phyloP scores from a whole-genome alignment of 2,797 vertebrate species.

The Coluber constrictor region DNA sequence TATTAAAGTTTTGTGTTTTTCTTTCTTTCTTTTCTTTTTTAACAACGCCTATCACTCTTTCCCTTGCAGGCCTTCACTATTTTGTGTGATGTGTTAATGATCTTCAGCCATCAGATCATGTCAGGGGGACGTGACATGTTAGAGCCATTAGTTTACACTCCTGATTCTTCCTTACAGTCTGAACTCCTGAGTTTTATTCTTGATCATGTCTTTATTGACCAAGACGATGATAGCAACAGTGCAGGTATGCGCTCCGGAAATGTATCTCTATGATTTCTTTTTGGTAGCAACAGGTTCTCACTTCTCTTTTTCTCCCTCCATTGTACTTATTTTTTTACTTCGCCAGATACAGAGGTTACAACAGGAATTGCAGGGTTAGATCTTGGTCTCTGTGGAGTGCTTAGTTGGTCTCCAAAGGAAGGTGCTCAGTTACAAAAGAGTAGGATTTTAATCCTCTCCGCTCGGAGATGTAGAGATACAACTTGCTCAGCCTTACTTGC shows the following conservation, averaged over 20 bases:
- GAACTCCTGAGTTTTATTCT: slow-evolving; percentile 97
- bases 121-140: slow-evolving; percentile 92
- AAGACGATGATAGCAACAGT: slow-evolving; percentile 95
- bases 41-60: neutral
- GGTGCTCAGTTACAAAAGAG: neutral
- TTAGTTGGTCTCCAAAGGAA: neutral
- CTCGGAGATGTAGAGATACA: neutral
- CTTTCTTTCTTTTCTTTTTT: neutral
- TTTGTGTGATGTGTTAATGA: slow-evolving; percentile 96
- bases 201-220: slow-evolving; percentile 98
- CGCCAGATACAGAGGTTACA: neutral
- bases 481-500: too few species aligned
- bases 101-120: slow-evolving; percentile 99
- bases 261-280: neutral
- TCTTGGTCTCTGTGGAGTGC: neutral
- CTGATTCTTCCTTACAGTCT: slow-evolving; percentile 91
- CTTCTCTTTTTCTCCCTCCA: neutral
- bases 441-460: neutral
- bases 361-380: neutral
- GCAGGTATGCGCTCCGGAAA: slow-evolving; percentile 74
- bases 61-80: slow-evolving; percentile 91
- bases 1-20: neutral
- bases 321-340: neutral
- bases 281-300: neutral
- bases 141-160: slow-evolving; percentile 90